These are phyloP conservation scores for Radopholus similis DNA, from an alignment of 1,140 invertebrate species.

Conservation along the genomic window DNA sequence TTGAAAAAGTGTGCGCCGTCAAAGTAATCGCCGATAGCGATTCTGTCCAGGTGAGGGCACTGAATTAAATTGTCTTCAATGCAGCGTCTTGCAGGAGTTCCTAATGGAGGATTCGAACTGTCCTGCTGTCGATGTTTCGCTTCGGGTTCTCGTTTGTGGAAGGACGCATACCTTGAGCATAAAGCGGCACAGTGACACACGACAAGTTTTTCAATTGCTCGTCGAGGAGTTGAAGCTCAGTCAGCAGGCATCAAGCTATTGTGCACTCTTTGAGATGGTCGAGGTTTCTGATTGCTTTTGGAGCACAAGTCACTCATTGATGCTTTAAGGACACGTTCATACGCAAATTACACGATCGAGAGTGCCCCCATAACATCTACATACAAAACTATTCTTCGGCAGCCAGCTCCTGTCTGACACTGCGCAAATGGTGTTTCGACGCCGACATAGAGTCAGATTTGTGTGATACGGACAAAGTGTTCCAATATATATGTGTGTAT, in stretches of 20 bases:
- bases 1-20: conserved; percentile 96
- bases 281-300: conserved; percentile 75
- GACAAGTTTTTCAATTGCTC: conserved; percentile 75
- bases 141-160: conserved; percentile 78
- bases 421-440: conserved; percentile 90
- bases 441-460: conserved; percentile 36
- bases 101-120: conserved; percentile 53
- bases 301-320: conserved; percentile 68
- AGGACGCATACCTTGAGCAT: conserved; percentile 85
- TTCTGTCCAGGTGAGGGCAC: conserved; percentile 74
- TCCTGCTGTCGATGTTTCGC: conserved; percentile 72
- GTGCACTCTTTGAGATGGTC: conserved; percentile 96
- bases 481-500: conserved; percentile 43
- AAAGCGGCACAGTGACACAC: conserved; percentile 81
- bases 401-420: conserved; percentile 84
- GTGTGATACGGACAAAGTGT: conserved; percentile 38
- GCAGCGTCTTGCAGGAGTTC: conserved; percentile 44
- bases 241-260: conserved; percentile 75
- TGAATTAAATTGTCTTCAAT: too few species aligned
- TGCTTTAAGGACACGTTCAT: conserved; percentile 71
- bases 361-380: conserved; percentile 93
- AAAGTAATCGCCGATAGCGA: conserved; percentile 95
- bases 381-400: conserved; percentile 99
- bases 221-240: conserved; percentile 74
- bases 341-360: conserved; percentile 83